A percentile compares a stretch with the other conserved stretches of the same genome.
Conservation (phyloP, 2,888 invertebrate species). For the Baccha elongata region DNA sequence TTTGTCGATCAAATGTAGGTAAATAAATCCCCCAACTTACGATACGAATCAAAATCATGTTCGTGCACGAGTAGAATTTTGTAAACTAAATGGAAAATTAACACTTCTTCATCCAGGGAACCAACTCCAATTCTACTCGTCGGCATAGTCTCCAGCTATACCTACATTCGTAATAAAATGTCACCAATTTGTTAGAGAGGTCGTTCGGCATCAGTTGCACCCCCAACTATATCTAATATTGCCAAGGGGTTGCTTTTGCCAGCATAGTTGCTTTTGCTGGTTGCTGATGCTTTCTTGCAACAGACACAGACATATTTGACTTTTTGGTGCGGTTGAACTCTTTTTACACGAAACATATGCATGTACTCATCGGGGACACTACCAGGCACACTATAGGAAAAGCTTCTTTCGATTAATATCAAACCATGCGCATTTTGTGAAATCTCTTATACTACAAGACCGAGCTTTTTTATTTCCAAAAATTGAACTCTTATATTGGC, state of each 20-base stretch:
- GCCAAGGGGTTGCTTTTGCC: conserved; percentile 43
- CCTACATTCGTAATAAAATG: conserved; percentile 59
- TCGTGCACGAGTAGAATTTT: conserved; percentile 26
- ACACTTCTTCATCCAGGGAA: conserved; percentile 71
- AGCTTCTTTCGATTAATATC: conserved; percentile 30
- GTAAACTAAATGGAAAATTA: conserved; percentile 73
- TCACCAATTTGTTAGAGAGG: conserved; percentile 72
- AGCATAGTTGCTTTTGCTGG: conserved; percentile 11
- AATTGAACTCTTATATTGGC: conserved; percentile 63
- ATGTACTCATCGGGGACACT: conserved; percentile 65
- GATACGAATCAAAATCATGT: conserved; percentile 15
- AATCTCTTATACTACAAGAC: conserved; percentile 45
- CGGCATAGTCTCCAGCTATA: conserved; percentile 36
- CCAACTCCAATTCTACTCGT: conserved; percentile 44
- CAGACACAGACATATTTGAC: conserved; percentile 66
- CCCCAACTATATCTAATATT: conserved; percentile 23
- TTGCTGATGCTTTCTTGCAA: conserved; percentile 14
- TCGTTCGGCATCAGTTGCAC: conserved; percentile 60
- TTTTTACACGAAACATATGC: conserved; percentile 66
- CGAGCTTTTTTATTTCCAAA: conserved; percentile 25
- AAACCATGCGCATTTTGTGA: conserved; percentile 37
- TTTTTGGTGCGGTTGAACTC: conserved; percentile 66
- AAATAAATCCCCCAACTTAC: too few relatives aligned
- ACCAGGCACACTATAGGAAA: conserved; percentile 71
- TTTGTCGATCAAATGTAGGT: too few relatives aligned